phyloP scores from a whole-genome alignment of 2,888 invertebrate species.

The Epinotia demarniana region DNA sequence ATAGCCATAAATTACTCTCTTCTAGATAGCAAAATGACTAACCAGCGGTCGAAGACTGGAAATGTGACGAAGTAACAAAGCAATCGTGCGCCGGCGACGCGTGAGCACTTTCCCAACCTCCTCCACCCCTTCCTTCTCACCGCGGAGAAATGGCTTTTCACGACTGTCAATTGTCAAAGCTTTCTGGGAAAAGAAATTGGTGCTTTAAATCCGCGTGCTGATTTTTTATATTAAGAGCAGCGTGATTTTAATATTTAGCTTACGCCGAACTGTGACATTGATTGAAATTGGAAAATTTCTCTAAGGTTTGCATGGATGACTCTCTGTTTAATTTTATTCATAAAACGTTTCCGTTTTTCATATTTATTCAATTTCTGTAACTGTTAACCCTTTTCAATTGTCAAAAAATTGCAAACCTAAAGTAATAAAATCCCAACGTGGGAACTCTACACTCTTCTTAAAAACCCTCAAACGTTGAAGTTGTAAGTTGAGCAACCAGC shows the following conservation, averaged over 20 bases:
- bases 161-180: slow-evolving; percentile 39
- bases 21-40: slow-evolving; percentile 13
- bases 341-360: not conserved
- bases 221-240: not conserved
- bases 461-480: too few relatives aligned
- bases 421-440: too few relatives aligned
- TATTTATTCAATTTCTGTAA: not conserved
- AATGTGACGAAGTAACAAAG: slow-evolving; percentile 50
- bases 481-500: too few relatives aligned
- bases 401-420: too few relatives aligned
- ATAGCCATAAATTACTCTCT: not conserved
- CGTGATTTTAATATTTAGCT: not conserved
- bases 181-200: slow-evolving; percentile 39
- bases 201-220: slow-evolving; percentile 18
- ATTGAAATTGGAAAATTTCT: not conserved
- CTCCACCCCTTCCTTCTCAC: slow-evolving; percentile 44
- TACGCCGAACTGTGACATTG: not conserved
- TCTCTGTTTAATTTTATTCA: too few relatives aligned
- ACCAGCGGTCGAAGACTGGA: slow-evolving; percentile 46
- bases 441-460: too few relatives aligned
- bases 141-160: slow-evolving; percentile 45
- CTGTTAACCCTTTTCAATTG: too few relatives aligned
- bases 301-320: not conserved
- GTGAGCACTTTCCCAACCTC: slow-evolving; percentile 59
- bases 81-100: slow-evolving; percentile 58